Conservation (phyloP, 2,113 vertebrate genomes). For the Phaethon lepturus region DNA sequence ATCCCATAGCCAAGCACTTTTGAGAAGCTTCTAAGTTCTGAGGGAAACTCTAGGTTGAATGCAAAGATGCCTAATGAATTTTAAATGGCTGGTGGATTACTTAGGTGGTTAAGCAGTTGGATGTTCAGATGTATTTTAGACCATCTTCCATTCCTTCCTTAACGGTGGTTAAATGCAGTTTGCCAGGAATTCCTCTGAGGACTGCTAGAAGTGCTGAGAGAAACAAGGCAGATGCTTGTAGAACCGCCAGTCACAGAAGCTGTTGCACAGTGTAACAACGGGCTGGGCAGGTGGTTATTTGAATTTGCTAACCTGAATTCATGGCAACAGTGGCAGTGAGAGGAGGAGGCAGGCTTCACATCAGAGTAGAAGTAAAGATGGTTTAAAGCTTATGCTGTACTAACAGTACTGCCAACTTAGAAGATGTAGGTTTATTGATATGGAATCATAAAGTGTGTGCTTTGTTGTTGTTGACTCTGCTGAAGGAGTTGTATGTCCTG, state of each 20-base stretch:
- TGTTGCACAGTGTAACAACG: accelerated
- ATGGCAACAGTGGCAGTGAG: background rate
- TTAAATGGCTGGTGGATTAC: background rate
- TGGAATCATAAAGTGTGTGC: accelerated
- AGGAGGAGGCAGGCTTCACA: background rate
- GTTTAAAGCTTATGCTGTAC: accelerated
- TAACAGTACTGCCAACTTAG: too few species aligned
- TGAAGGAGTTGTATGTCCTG: background rate
- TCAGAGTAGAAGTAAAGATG: background rate
- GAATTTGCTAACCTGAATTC: accelerated
- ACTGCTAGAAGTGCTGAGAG: background rate
- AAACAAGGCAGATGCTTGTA: background rate
- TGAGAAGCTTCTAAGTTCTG: background rate
- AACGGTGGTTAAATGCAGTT: background rate
- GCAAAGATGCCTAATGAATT: background rate
- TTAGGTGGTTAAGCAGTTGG: accelerated
- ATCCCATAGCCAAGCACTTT: background rate
- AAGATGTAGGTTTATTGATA: accelerated
- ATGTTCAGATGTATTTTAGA: background rate
- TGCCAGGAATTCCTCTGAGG: background rate
- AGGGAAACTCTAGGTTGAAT: background rate
- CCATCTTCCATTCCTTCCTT: background rate
- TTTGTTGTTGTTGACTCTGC: background rate
- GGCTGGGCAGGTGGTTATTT: background rate
- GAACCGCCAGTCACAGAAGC: accelerated